Percentiles rank a stretch among this genome's conserved stretches.
Evolutionary conservation across 2,888 invertebrate genomes (phyloP).

Genomic region (Aphidoletes aphidimyza): DNA sequence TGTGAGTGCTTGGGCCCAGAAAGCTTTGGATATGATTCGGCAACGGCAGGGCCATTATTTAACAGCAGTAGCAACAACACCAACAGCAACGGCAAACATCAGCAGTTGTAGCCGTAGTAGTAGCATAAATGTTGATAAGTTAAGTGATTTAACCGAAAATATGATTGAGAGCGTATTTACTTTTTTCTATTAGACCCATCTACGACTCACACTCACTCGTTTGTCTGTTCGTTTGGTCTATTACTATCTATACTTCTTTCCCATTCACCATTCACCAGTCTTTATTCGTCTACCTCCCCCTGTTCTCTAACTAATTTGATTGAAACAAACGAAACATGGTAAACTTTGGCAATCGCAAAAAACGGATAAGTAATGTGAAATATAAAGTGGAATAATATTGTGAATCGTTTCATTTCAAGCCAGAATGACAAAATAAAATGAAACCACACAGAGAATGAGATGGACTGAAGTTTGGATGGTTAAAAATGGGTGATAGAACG

Average conservation of each 20-base stretch:
- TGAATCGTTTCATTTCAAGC: conserved; percentile 33
- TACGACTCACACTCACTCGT: not conserved
- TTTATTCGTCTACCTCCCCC: not conserved
- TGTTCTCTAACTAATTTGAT: conserved; percentile 2
- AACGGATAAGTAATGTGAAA: conserved; percentile 34
- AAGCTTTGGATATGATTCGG: not conserved
- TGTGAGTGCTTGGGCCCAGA: not conserved
- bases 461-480: too few relatives aligned
- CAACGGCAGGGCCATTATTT: not conserved
- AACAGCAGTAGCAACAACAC: not conserved
- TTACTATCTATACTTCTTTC: not conserved
- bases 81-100: not conserved
- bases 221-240: not conserved
- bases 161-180: conserved; percentile 46
- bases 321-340: conserved; percentile 38
- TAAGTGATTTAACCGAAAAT: conserved; percentile 32
- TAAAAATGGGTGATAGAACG: not conserved
- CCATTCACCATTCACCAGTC: too few relatives aligned
- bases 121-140: not conserved
- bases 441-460: too few relatives aligned
- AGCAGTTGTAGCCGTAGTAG: not conserved
- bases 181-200: not conserved
- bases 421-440: conserved; percentile 24
- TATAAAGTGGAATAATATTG: conserved; percentile 41
- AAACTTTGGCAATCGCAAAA: conserved; percentile 25